Percentiles rank a stretch among this genome's conserved stretches.
Conservation (phyloP, 30 jellyfish, hydroid and myxozoan genomes). For the Catostylus mosaicus region DNA sequence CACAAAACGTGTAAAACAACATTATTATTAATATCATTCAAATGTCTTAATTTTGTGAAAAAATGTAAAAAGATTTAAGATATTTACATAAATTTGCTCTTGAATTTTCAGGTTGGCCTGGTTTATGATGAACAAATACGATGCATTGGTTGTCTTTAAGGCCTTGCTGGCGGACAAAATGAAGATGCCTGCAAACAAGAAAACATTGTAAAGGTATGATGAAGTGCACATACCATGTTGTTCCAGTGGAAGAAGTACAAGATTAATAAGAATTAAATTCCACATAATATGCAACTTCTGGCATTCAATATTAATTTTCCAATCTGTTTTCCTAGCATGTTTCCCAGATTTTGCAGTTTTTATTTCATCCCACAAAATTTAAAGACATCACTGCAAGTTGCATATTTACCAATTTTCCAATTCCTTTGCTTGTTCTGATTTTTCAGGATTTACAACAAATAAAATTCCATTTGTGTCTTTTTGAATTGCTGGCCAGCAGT, state of each 20-base stretch:
- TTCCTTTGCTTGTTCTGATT: conserved; percentile 75
- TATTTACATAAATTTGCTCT: conserved; percentile 74
- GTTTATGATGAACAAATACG: conserved; percentile 79
- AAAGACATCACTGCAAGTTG: too few relatives aligned
- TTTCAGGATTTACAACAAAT: conserved; percentile 78
- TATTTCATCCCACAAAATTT: too few relatives aligned
- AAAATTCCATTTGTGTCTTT: conserved; percentile 79
- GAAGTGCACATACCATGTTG: background rate
- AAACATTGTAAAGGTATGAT: background rate
- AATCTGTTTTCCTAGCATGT: too few relatives aligned
- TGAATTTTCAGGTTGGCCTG: conserved; percentile 65
- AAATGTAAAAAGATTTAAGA: too few relatives aligned
- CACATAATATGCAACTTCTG: too few relatives aligned
- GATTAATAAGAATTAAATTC: too few relatives aligned
- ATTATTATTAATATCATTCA: too few relatives aligned
- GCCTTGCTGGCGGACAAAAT: conserved; percentile 82
- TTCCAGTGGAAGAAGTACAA: background rate
- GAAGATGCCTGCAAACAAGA: conserved; percentile 73
- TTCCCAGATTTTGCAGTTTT: too few relatives aligned
- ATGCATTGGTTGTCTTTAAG: conserved; percentile 73
- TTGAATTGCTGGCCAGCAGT: conserved; percentile 96
- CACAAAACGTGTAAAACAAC: too few relatives aligned
- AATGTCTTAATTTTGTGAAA: too few relatives aligned
- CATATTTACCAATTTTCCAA: conserved; percentile 83
- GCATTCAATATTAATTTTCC: too few relatives aligned